Evolutionary conservation across 2,113 vertebrate species (phyloP).

Genomic region (Aptenodytes forsteri): DNA sequence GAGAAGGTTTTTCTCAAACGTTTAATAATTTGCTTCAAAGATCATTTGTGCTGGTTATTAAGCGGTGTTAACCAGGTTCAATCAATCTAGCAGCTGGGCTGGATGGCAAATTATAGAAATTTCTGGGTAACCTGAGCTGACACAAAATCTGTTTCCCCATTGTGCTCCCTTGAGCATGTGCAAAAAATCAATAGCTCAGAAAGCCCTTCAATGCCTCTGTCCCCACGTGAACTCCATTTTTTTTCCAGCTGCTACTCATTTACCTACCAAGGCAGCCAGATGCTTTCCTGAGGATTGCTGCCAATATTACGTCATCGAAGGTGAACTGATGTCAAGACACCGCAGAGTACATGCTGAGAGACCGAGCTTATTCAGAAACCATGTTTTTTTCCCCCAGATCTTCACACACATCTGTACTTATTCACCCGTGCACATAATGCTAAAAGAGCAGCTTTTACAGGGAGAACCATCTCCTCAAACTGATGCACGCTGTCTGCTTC

Average conservation of each 20-base stretch:
- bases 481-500: background rate
- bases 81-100: background rate
- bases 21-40: background rate
- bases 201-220: slow-evolving; percentile 16
- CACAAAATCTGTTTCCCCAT: background rate
- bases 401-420: background rate
- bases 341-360: background rate
- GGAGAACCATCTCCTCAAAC: background rate
- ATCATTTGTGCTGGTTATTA: background rate
- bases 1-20: background rate
- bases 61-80: background rate
- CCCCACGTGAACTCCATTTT: background rate
- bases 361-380: background rate
- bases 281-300: background rate
- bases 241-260: slow-evolving; percentile 37
- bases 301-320: background rate
- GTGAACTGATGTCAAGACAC: background rate
- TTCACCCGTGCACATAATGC: background rate
- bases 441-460: background rate
- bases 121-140: background rate
- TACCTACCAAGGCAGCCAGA: slow-evolving; percentile 34
- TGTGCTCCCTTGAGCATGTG: background rate
- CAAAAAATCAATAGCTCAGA: slow-evolving; percentile 44
- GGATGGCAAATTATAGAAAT: background rate
- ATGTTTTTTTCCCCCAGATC: background rate